Conservation (phyloP, 2,113 vertebrate species). For the Ivindomyrus marchei region DNA sequence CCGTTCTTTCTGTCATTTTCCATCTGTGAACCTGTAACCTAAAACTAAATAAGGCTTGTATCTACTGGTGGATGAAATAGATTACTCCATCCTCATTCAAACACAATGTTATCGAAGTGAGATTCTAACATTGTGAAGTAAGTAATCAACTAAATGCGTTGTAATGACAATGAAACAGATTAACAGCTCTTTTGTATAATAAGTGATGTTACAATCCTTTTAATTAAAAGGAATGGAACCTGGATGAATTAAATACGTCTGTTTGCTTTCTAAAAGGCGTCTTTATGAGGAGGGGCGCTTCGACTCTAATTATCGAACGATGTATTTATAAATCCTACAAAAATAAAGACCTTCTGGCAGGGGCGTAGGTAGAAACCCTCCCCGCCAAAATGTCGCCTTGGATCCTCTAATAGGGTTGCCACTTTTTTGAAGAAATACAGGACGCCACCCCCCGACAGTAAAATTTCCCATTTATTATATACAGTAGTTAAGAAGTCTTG, state of each 20-base stretch:
- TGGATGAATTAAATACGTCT: neutral
- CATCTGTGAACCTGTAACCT: neutral
- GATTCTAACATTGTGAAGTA: neutral
- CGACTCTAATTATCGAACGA: neutral
- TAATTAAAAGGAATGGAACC: neutral
- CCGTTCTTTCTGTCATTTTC: neutral
- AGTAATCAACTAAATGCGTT: neutral
- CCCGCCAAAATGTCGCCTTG: neutral
- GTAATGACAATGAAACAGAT: neutral
- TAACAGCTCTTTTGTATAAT: neutral
- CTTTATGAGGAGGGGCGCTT: neutral
- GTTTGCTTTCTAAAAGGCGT: neutral
- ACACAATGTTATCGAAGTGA: neutral
- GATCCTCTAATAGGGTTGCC: no score
- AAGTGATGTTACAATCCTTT: neutral
- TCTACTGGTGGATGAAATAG: neutral
- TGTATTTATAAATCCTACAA: neutral
- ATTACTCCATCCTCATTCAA: neutral
- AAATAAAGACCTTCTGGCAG: neutral
- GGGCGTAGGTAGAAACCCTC: neutral
- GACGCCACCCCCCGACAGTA: neutral
- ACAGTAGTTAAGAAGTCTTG: neutral
- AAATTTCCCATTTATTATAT: neutral
- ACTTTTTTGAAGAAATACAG: no score
- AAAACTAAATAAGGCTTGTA: neutral